Base-by-base conservation (phyloP, 1,140 invertebrate species). In the Acromyrmex heyeri region DNA sequence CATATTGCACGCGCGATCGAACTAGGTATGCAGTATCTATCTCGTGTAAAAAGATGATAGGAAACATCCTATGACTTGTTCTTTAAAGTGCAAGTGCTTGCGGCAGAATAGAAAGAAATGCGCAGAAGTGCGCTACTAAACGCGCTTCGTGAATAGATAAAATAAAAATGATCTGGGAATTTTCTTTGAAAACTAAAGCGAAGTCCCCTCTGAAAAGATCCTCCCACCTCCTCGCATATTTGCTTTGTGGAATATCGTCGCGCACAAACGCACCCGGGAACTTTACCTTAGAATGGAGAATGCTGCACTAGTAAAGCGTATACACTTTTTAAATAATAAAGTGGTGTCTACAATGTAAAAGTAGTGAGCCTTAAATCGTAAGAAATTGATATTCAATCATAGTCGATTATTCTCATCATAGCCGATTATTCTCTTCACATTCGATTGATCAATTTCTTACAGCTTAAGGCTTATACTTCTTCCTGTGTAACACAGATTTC, bases 111-210 rank as follows among this genome's bases (percentile, higher is more conserved):
- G 30, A 78, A 27, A 38, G 61, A 24, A 24, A 53, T 10, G 44
- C 18, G 75, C 18, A n/a, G 6, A 38, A 34, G 34, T 27, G 24
- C 14, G 14, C n/a, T 44, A 10, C 65, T 48, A 24, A 81, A 81
- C 64, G 3, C 8, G 64, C 48, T 18, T 81, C 10, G 21, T 81
- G 65, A 70, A 81, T 81, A 48, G 6, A n/a, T 70, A 81, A 81
- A 44, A 44, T 44, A 44, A 72, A 81, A 50, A 57, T 5, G n/a
- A 14, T 14, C 30, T 10, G 77, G 44, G 78, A 72, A 81, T 81
- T 81, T 81, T 70, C 78, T 81, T 44, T 81, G 65, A 81, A 27
- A 81, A 57, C 10, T 69, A 81, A 81, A 81, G 78, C 27, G 4
- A 27, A n/a, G 2, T 57, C 16, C 44, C 18, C 16, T 69, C 48